Base-by-base conservation (phyloP, 2,797 vertebrate genomes). In the Melanotaenia parkinsoni region DNA sequence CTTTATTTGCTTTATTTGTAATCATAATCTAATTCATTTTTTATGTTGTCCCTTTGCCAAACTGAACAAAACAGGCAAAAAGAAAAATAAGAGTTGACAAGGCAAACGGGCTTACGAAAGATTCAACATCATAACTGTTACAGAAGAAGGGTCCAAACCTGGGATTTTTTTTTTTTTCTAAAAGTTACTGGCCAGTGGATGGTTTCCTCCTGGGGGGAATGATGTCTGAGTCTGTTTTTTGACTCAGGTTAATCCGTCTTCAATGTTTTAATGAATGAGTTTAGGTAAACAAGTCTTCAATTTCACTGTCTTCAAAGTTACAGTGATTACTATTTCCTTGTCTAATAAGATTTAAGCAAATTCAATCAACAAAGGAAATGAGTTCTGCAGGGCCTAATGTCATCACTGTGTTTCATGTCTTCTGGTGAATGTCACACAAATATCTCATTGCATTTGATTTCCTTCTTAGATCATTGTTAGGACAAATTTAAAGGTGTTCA, bases 341-440 rank as follows among this genome's bases (percentile, higher is more conserved):
- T 60, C n/a, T 61, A 58, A 67, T 54, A 18, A 26, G 22, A 10
- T 9, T n/a, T 63, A 53, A 70, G 57, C 67, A 20, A 57, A 14
- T 1, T 24, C 26, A 70, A 53, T 71, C 12, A 62, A 11, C 33
- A 28, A 28, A 4, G 22, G 38, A 33, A 51, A 58, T 3, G 33
- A 3, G 35, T 2, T 61, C 43, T 28, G n/a, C 50, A 22, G 22
- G 50, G n/a, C 11, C 12, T 54, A 54, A 68, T 26, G 32, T 67
- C 62, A 45, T 72, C 30, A 54, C 22, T 5, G 18, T 35, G 2
- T 58, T 62, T 76, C n/a, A 68, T 71, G 67, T 67, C 6, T 45
- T 63, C 62, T 53, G 5, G 50, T 51, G 54, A 77, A 58, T 65
- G 60, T 61, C 76, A 45, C 50, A 38, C 33, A 28, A 26, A 74